phyloP scores from a whole-genome alignment of 2,888 invertebrate genomes.

The Psylliodes chrysocephalus region DNA sequence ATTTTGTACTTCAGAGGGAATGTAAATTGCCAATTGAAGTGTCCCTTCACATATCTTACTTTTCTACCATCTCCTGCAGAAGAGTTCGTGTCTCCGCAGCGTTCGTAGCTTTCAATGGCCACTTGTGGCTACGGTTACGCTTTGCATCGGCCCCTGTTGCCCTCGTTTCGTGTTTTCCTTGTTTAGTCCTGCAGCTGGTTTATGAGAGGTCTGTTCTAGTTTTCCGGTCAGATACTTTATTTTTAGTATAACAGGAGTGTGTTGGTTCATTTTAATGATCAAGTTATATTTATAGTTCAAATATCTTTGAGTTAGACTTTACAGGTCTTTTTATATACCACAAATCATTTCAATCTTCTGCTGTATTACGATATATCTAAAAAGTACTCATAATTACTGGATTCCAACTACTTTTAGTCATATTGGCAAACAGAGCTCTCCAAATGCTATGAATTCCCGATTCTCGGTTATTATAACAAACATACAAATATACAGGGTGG shows the following conservation, averaged over 20 bases:
- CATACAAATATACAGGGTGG: too few species aligned
- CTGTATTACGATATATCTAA: too few species aligned
- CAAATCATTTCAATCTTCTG: too few species aligned
- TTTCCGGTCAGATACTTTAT: neutral
- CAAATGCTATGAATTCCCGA: too few species aligned
- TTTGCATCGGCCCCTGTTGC: constrained; percentile 37
- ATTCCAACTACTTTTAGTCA: too few species aligned
- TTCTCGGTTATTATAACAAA: too few species aligned
- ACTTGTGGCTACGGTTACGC: constrained; percentile 59
- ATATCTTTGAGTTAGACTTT: too few species aligned
- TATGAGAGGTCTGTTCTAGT: neutral
- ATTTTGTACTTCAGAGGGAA: constrained; percentile 32
- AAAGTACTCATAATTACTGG: too few species aligned
- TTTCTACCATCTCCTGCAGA: constrained; percentile 31
- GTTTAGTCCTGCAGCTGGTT: constrained; percentile 3
- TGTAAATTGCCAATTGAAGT: constrained; percentile 32
- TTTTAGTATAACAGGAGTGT: neutral
- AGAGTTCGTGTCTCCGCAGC: constrained; percentile 45
- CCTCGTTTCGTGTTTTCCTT: constrained; percentile 27
- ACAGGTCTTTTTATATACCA: too few species aligned
- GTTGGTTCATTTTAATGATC: too few species aligned
- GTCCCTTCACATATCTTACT: constrained; percentile 33
- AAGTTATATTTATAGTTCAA: too few species aligned
- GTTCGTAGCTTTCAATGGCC: constrained; percentile 62
- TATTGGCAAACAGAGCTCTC: too few species aligned